Evolutionary conservation across 2,797 vertebrate species (phyloP), one percentile per base, ranked within the genome.

Genomic region (Petrocephalus sullivani): DNA sequence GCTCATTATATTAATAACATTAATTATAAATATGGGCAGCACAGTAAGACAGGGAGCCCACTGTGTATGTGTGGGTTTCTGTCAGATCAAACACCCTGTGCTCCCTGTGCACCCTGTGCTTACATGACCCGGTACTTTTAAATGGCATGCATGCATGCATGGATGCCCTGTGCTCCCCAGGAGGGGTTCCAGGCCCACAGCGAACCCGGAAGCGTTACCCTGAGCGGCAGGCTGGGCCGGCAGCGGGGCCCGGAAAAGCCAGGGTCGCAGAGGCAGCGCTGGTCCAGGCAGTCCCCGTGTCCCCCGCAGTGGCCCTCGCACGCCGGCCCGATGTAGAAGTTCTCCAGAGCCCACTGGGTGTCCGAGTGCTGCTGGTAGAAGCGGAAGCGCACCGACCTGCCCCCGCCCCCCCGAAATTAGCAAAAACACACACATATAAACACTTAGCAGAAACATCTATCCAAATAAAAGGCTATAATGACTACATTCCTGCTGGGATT

Each of bases 311-410:
- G 97, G 92, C 95, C 92, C 37, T 96, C 91, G 90, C 98, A 99
- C 0, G 96, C 96, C 54, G 98, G 98, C 8, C 98, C 98, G 84
- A 99, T 97, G 91, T 99, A 99, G 92, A 99, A 98, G 92, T 99
- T 99, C 92, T 98, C 98, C 0, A 99, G 96, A 21, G 96, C 98
- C 98, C 98, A 99, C 90, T 98, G 97, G 54, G 95, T 93, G 90
- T 99, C 98, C 46, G 98, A 98, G 90, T 98, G 97, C 93, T 97
- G 97, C 94, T 99, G 98, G 94, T 98, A 99, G 94, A 99, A 98
- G 41, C 98, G 95, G 95, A 99, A 99, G 75, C 98, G 96, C 89
- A 99, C 97, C 0, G 98, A 94, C 88, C 98, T 99, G 90, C 86
- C 83, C 21, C 60, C 90, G 28, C 64, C 0, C 0, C 28, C 64